Base-by-base conservation (phyloP, 2,888 invertebrate species). In the Zaprionus lineosus region DNA sequence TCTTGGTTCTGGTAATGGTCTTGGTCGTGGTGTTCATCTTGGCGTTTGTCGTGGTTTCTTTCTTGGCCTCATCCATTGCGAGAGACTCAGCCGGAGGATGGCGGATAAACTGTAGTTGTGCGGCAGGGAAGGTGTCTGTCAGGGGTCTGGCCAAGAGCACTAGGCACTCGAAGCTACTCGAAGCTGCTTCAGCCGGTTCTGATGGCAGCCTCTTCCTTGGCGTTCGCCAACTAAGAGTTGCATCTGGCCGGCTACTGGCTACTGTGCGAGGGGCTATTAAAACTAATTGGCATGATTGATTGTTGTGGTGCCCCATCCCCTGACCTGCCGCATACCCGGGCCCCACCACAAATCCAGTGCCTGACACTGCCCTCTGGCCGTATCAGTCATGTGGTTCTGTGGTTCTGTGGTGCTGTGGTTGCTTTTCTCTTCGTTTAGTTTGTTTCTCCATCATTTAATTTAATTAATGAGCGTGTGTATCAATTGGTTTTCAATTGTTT, bases 211-310 rank as follows among this genome's bases (percentile, higher is more conserved):
- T 9, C 14, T 31, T 2, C 31, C 11, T 31, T 31, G 31, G 3
- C 6, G 4, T 29, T 29, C 11, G 37, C 9, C 3, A 12, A 8
- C 24, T 28, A 34, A 48, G 15, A 44, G 44, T n/a, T 46, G 46
- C 44, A 56, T 46, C 51, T 47, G 47, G 39, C 26, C 19, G 36
- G 69, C 74, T 73, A 70, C 74, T 75, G 36, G 69, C 74, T 73
- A 70, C 74, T 75, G 74, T 74, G 72, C 59, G 65, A 52, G 57
- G 41, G 58, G 56, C 77, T 52, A 77, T 75, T 77, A 74, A 74
- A 77, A 77, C 77, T 76, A 79, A 77, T 77, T 77, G 75, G 68
- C 77, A 76, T 72, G 75, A 76, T 76, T 76, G 77, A 76, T 76
- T 72, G 75, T 74, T 69, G 56, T 61, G 69, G 50, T 48, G 29